Base-by-base conservation (phyloP, 2,888 invertebrate genomes). In the Chouioia cunea region DNA sequence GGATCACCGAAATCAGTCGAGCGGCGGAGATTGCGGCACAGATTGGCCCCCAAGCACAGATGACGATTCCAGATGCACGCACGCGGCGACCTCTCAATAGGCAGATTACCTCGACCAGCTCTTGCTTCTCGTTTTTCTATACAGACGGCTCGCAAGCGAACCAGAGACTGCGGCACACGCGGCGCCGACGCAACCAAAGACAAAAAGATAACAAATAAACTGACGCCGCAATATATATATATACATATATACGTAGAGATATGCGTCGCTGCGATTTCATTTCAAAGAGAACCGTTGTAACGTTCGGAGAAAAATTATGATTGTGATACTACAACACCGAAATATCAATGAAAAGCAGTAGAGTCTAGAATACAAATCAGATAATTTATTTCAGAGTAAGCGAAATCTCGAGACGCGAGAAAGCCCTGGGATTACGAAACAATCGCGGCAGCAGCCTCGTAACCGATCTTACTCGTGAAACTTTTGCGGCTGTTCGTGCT, bases 1-100 rank as follows among this genome's bases (percentile, higher is more conserved):
- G 84, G 84, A 84, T 85, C 81, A 82, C 74, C 77, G 77, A 78
- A 83, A 81, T 83, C 82, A 79, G 76, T 75, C 76, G 79, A 79
- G 80, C 79, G 82, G 76, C 76, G 78, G 76, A 79, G 77, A 81
- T 81, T 79, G 79, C 79, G 79, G 78, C 77, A 75, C 79, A 80
- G 80, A 82, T 82, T 81, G 78, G 78, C 79, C 73, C 72, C 73
- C 36, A 36, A 36, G 36, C 36, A 72, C 76, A 79, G 80, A 78
- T 79, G 79, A 80, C 77, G 78, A 80, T 79, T 80, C 79, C 80
- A 81, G 80, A 81, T 80, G 79, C 79, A 12, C 36, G 36, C 36
- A 10, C 6, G 6, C 6, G 79, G 76, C 70, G 68, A 67, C 71
- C 71, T 73, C 73, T 79, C 80, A 79, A 82, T 81, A 80, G 80